Conservation (phyloP, 2,888 invertebrate species). For the Cataglyphis altisquamis region DNA sequence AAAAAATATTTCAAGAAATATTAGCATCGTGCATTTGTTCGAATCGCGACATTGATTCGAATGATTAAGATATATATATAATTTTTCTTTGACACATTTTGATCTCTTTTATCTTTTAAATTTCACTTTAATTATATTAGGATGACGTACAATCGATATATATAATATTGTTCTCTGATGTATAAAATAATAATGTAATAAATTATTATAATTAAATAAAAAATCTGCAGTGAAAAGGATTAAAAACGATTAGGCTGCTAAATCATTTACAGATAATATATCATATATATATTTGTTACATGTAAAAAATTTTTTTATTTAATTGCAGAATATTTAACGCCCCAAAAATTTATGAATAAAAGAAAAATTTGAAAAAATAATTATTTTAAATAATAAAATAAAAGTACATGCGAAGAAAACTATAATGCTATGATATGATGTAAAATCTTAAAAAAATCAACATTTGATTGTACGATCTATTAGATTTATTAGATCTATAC, state of each 20-base stretch:
- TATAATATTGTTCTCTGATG: neutral
- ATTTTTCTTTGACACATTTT: neutral
- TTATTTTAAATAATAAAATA: neutral
- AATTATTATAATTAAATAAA: neutral
- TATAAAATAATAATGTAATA: neutral
- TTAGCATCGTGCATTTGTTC: neutral
- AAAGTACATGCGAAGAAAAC: neutral
- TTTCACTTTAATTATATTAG: neutral
- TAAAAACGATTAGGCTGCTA: neutral
- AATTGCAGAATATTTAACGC: neutral
- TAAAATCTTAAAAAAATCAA: neutral
- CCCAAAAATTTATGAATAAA: neutral
- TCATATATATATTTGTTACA: neutral
- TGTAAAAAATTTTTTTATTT: neutral
- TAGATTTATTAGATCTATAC: neutral
- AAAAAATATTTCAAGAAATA: neutral
- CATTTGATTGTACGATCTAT: neutral
- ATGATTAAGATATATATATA: neutral
- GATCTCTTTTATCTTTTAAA: conserved; percentile 1
- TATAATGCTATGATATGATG: neutral
- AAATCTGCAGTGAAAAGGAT: neutral
- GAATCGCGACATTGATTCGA: neutral
- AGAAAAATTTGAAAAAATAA: neutral
- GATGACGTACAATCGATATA: neutral
- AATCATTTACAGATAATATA: neutral